Conservation (phyloP, 2,113 vertebrate species). For the Ramphastos sulfuratus region DNA sequence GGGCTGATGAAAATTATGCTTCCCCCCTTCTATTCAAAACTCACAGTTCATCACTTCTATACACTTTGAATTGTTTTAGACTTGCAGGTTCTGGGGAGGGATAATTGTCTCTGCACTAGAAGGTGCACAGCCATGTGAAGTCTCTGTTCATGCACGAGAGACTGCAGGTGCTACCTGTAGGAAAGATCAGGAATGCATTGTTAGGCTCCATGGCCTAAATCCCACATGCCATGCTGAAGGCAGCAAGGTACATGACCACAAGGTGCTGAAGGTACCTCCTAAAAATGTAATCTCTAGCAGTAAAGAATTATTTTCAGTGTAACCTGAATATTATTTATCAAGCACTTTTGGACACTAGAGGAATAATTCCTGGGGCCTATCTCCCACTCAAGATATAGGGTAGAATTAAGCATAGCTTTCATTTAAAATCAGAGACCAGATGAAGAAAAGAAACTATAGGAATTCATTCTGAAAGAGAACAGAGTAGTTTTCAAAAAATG, state of each 20-base stretch:
- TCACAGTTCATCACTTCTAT: neutral
- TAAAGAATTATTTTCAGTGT: neutral
- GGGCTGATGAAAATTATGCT: constrained; percentile 11
- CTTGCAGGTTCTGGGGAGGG: neutral
- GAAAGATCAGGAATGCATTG: neutral
- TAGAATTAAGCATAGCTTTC: neutral
- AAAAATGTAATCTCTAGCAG: neutral
- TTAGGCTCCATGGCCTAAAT: neutral
- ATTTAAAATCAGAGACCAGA: neutral
- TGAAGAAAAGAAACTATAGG: neutral
- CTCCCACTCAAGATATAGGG: neutral
- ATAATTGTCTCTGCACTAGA: neutral
- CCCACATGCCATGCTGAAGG: neutral
- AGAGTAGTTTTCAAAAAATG: neutral
- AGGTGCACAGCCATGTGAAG: neutral
- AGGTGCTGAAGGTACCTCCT: neutral
- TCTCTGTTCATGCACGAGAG: neutral
- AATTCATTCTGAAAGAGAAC: neutral
- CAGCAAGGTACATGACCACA: neutral
- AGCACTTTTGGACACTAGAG: neutral
- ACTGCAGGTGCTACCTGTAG: neutral
- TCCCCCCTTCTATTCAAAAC: neutral
- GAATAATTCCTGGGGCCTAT: neutral
- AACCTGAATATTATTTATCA: neutral
- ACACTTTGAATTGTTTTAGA: neutral